Conservation (phyloP, 2,888 invertebrate genomes). For the Altica lythri region DNA sequence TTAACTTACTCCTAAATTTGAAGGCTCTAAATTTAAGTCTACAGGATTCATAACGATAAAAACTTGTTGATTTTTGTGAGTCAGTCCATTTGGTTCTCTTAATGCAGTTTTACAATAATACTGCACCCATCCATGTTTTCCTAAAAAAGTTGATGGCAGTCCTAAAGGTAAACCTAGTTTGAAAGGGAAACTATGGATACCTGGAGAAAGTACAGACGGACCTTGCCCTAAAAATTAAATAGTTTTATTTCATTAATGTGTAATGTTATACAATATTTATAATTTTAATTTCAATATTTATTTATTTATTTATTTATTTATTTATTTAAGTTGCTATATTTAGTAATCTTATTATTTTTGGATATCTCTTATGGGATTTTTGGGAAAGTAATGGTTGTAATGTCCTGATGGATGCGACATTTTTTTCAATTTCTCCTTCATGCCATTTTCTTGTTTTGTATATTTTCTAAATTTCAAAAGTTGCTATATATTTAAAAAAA, state of each 20-base stretch:
- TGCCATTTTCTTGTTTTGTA: too few relatives aligned
- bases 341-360: too few relatives aligned
- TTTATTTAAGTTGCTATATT: too few relatives aligned
- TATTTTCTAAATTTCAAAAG: too few relatives aligned
- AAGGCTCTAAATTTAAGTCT: conserved; percentile 87
- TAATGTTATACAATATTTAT: too few relatives aligned
- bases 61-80: conserved; percentile 95
- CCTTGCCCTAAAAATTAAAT: conserved; percentile 68
- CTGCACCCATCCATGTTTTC: conserved; percentile 94
- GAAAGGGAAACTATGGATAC: conserved; percentile 94
- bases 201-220: conserved; percentile 83
- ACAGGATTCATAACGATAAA: conserved; percentile 97
- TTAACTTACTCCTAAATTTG: conserved; percentile 79
- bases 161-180: conserved; percentile 89
- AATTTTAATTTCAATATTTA: too few relatives aligned
- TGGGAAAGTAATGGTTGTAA: too few relatives aligned
- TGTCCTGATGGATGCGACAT: too few relatives aligned
- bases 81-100: conserved; percentile 84
- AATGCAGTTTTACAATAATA: conserved; percentile 91
- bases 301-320: too few relatives aligned
- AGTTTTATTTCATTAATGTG: background rate
- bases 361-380: too few relatives aligned
- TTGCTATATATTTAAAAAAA: too few relatives aligned
- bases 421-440: too few relatives aligned
- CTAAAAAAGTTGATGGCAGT: conserved; percentile 89